Conservation (phyloP, 2,797 vertebrate genomes). For the Simalia tracyae region DNA sequence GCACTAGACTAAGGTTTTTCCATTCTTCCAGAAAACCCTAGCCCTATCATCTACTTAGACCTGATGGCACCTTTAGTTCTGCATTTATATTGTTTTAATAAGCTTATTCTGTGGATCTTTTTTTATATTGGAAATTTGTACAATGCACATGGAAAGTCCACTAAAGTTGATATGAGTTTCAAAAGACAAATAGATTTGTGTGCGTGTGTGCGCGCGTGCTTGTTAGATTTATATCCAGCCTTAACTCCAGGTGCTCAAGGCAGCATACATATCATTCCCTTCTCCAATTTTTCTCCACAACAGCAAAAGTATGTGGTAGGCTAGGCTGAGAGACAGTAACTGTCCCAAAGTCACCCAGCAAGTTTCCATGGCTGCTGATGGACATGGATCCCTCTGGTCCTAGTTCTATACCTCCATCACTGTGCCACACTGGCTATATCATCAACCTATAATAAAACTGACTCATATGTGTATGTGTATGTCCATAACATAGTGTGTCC, state of each 20-base stretch:
- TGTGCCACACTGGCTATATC: background rate
- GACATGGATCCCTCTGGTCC: background rate
- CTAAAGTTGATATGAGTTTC: background rate
- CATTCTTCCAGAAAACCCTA: background rate
- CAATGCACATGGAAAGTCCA: background rate
- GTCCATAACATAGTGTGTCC: background rate
- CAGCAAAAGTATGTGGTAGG: background rate
- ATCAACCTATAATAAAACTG: background rate
- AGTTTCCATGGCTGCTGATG: background rate
- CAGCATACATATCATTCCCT: background rate
- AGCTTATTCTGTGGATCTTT: background rate
- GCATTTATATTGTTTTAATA: background rate
- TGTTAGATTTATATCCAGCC: background rate
- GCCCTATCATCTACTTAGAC: background rate
- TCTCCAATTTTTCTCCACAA: background rate
- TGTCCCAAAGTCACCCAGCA: background rate
- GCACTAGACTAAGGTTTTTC: background rate
- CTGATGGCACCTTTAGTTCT: background rate
- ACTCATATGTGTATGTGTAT: background rate
- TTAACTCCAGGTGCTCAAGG: background rate
- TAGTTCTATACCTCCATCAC: no score
- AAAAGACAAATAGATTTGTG: background rate
- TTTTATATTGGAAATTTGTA: background rate
- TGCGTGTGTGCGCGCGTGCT: no score
- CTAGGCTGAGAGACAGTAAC: background rate